Evolutionary conservation across 2,888 invertebrate species (phyloP), one percentile per base, ranked within the genome.

Genomic region (Latheticus oryzae): DNA sequence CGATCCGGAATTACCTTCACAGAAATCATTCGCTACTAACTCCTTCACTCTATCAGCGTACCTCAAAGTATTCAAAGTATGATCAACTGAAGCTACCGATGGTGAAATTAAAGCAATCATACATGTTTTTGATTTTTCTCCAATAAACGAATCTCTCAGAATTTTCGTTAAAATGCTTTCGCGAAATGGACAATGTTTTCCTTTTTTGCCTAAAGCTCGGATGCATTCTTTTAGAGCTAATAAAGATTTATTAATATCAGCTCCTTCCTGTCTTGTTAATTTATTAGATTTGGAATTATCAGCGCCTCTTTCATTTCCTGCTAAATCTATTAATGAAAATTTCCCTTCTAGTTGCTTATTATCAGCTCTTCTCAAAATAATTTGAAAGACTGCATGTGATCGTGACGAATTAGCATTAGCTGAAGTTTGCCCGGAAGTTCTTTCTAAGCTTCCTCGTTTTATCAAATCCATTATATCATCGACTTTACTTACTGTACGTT

Each of bases 71-170:
- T 99, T 99, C 61, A 99, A 83, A 37, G 97, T 95, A 81, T 99
- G 97, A 76, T 99, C 99, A 77, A 97, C 97, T 37, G 95, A 96
- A 73, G 88, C 89, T 83, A 96, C 85, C 50, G 97, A 96, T 9
- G 99, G 98, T 60, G 97, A 97, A 71, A 99, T 95, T 91, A 98
- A 95, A 53, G 99, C 97, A 78, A 99, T 97, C 99, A 99, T 99
- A 80, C 98, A 99, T n/a, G 97, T 99, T 78, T 91, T 89, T 23
- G 97, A 95, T 80, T 98, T 98, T 80, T 97, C 97, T 3, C 98
- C 97, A 74, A 99, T 97, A 80, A 99, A 99, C 24, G 95, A 95
- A 82, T 99, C 99, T 66, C 97, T 86, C 63, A 99, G 81, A 58
- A 99, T 97, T 78, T 93, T 89, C 21, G 98, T 98, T 28, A 99